Conservation (phyloP, 2,888 invertebrate species). For the Choristoneura rosaceana region DNA sequence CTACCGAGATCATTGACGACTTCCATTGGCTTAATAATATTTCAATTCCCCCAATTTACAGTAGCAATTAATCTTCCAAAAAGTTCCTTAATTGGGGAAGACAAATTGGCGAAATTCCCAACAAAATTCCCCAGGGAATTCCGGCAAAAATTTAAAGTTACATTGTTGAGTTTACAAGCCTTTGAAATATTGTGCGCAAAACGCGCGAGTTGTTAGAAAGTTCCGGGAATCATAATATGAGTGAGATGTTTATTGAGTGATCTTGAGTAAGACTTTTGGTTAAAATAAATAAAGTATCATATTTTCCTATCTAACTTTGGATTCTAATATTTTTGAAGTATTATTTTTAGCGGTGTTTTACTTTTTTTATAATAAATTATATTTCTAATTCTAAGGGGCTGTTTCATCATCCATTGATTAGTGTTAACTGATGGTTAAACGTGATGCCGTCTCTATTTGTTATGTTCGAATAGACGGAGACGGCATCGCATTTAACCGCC, state of each 20-base stretch:
- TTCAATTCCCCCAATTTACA: slow-evolving; percentile 11
- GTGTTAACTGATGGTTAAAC: no score
- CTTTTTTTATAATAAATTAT: no score
- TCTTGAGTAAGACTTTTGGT: not conserved
- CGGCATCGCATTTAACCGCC: no score
- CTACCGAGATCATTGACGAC: not conserved
- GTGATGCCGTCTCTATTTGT: no score
- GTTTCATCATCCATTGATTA: no score
- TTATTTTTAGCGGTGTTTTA: not conserved
- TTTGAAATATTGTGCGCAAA: slow-evolving; percentile 6
- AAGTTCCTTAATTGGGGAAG: slow-evolving; percentile 35
- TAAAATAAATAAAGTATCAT: not conserved
- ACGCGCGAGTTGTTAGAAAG: not conserved
- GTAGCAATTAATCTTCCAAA: slow-evolving; percentile 38
- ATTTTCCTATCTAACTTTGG: not conserved
- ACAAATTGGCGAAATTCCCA: slow-evolving; percentile 37
- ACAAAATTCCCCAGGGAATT: slow-evolving; percentile 12
- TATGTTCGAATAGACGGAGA: no score
- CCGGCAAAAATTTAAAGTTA: slow-evolving; percentile 27
- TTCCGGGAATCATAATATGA: not conserved
- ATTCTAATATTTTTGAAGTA: not conserved
- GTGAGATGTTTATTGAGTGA: not conserved
- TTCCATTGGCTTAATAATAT: slow-evolving; percentile 9
- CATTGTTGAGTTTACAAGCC: slow-evolving; percentile 20
- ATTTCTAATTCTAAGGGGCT: no score